A percentile compares a stretch with the other conserved stretches of the same genome.
Conservation (phyloP, 2,113 vertebrate genomes). For the Candoia aspera region DNA sequence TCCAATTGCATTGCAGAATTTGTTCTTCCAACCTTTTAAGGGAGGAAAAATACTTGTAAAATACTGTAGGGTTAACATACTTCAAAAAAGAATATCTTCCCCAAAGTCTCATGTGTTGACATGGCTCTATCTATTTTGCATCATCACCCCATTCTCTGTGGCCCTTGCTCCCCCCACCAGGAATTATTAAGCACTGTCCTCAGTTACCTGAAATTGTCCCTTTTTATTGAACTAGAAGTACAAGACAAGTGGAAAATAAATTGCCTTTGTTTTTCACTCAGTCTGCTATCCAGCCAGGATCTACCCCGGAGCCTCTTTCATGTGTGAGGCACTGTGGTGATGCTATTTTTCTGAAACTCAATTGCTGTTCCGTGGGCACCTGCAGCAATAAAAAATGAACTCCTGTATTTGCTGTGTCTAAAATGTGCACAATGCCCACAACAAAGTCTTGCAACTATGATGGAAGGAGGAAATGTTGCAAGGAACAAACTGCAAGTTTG, state of each 20-base stretch:
- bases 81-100: neutral
- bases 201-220: neutral
- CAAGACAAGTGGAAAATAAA: neutral
- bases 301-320: neutral
- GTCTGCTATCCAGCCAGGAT: no score
- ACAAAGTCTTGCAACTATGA: neutral
- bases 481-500: neutral
- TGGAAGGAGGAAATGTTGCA: neutral
- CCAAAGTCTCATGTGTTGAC: neutral
- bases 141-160: neutral
- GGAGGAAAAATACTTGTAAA: neutral
- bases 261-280: no score
- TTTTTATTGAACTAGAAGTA: neutral
- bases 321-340: neutral
- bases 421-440: neutral
- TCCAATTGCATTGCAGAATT: neutral
- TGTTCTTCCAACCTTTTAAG: neutral
- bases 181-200: neutral
- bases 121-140: neutral
- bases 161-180: neutral
- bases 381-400: neutral
- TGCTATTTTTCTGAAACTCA: neutral
- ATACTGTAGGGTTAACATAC: neutral
- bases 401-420: neutral
- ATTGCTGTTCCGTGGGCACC: neutral